Base-by-base conservation (phyloP, 2,113 vertebrate genomes). In the Hemibates koningsi region DNA sequence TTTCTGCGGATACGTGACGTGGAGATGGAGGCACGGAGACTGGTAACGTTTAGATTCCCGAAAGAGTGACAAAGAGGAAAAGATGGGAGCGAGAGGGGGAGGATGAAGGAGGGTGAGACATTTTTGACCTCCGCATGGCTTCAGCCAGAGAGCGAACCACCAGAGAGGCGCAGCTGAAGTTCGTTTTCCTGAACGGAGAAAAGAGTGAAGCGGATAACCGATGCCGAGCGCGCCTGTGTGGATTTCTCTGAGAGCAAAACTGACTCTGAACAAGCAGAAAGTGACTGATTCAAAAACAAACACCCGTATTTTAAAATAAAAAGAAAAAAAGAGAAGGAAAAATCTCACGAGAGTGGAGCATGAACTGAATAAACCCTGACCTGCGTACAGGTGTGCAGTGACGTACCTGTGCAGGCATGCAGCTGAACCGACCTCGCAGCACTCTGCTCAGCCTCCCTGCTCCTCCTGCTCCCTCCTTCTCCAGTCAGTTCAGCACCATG, bases 401-500 rank as follows among this genome's bases (percentile, higher is more conserved):
- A 50, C 52, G 14, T 45, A 82, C 86, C 81, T 81, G 59, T 12
- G 11, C 63, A 83, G 81, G 90, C 78, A 96, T 96, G 96, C 96
- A 95, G 92, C 78, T 95, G 91, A 96, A 95, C 93, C 93, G 85
- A 85, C 93, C 95, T 48, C 86, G 82, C 85, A 93, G 95, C 79
- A 86, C 90, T 68, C 84, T 94, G 73, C 68, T 95, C 24, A 91
- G 92, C 63, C 90, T 92, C 86, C 85, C 80, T 17, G 66, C 80
- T 73, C 86, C 86, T 11, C 78, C 83, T 14, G 57, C 83, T 76
- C 91, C 45, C 32, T 95, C 95, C 81, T 96, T 94, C 93, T 96
- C 96, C 91, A 95, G 88, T 53, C 96, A 95, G 85, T 96, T 95
- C 92, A 92, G 95, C 83, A 92, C 95, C 82, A 95, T 95, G 95